Evolutionary conservation across 2,888 invertebrate genomes (phyloP).

Genomic region (Osmoderma eremita): DNA sequence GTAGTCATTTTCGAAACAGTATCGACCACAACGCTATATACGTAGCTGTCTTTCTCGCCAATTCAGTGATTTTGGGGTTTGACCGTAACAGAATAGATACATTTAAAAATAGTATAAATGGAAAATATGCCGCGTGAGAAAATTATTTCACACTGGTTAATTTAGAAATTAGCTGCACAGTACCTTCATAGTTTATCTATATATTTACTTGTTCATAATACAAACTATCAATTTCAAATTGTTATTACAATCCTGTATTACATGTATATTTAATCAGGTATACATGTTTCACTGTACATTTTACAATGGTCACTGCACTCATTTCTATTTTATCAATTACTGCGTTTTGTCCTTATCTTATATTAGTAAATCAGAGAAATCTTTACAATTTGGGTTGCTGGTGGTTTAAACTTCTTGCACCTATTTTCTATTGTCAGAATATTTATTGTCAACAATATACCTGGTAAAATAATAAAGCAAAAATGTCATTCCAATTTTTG

Average conservation of each 20-base stretch:
- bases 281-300: constrained; percentile 45
- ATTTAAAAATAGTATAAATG: neutral
- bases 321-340: constrained; percentile 17
- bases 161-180: constrained; percentile 52
- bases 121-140: neutral
- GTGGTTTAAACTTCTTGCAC: no score
- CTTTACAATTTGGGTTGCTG: neutral
- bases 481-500: constrained; percentile 41
- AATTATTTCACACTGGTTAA: constrained; percentile 44
- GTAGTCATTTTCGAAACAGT: no score
- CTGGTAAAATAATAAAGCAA: constrained; percentile 24
- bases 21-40: no score
- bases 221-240: constrained; percentile 49
- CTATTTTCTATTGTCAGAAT: no score
- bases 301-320: constrained; percentile 52
- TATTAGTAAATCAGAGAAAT: neutral
- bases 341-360: neutral
- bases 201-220: constrained; percentile 49
- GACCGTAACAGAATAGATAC: no score
- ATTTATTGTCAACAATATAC: neutral
- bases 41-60: no score
- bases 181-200: constrained; percentile 52
- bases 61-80: no score
- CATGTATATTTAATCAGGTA: constrained; percentile 41
- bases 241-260: constrained; percentile 46